Conservation (phyloP, 2,113 vertebrate species). For the Dascyllus trimaculatus region DNA sequence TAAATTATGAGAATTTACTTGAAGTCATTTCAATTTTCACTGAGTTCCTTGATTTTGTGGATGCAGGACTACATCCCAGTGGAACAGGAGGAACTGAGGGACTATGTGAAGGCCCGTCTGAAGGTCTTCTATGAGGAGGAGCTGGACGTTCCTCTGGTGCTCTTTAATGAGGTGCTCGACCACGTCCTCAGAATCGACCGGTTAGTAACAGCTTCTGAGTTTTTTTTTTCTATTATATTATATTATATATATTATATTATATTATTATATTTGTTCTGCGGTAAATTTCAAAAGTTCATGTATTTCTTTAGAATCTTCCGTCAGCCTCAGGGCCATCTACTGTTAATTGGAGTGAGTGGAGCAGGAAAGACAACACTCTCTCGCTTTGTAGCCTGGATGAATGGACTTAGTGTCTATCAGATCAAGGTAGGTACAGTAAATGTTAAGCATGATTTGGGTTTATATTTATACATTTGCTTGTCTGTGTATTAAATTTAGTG, state of each 20-base stretch:
- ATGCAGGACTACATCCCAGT: slow-evolving; percentile 97
- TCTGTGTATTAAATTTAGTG: neutral
- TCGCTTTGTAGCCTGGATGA: slow-evolving; percentile 99
- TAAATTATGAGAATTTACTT: neutral
- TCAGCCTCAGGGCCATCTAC: slow-evolving; percentile 96
- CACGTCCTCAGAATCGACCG: slow-evolving; percentile 97
- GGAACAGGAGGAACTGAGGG: slow-evolving; percentile 97
- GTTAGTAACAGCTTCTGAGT: slow-evolving; percentile 71
- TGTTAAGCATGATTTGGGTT: neutral
- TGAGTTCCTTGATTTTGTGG: slow-evolving; percentile 17
- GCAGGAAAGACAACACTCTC: slow-evolving; percentile 98
- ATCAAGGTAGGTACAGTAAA: slow-evolving; percentile 90
- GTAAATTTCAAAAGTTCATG: neutral
- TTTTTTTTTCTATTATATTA: no score
- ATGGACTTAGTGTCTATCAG: slow-evolving; percentile 97
- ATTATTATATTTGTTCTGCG: neutral
- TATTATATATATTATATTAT: no score
- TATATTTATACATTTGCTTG: neutral
- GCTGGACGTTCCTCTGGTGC: slow-evolving; percentile 95
- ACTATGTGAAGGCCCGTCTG: slow-evolving; percentile 98
- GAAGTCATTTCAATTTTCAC: neutral
- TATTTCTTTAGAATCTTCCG: slow-evolving; percentile 92
- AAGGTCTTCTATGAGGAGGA: slow-evolving; percentile 99
- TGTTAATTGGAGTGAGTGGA: slow-evolving; percentile 97
- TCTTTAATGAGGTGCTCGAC: slow-evolving; percentile 98